phyloP scores from a whole-genome alignment of 1,140 invertebrate genomes.

The Oryctes rhinoceros region DNA sequence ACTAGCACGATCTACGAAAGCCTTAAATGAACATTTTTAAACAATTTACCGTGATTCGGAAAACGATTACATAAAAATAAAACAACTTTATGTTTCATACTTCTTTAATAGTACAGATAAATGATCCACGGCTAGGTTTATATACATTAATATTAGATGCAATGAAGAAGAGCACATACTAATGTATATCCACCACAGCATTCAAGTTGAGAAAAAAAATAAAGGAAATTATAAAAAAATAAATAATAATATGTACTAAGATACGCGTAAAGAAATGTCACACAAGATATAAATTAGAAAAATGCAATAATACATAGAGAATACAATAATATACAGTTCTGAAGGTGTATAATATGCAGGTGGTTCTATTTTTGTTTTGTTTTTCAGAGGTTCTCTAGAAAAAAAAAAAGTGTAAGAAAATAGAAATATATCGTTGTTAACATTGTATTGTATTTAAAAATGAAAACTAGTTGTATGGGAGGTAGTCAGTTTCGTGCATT shows the following conservation, averaged over 20 bases:
- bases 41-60: no score
- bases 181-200: background rate
- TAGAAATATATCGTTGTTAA: background rate
- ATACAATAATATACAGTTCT: background rate
- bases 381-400: background rate
- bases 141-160: background rate
- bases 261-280: background rate
- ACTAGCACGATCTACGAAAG: no score
- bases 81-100: background rate
- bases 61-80: background rate
- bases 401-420: background rate
- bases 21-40: no score
- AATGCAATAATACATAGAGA: background rate
- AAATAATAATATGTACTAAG: constrained; percentile 11
- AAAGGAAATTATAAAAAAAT: background rate
- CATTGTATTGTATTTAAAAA: background rate
- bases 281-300: background rate
- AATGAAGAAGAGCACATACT: background rate
- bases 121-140: background rate
- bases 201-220: background rate
- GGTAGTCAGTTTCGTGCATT: constrained; percentile 22
- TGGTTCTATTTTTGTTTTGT: no score
- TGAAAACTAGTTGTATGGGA: constrained; percentile 1
- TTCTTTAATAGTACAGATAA: constrained; percentile 19
- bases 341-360: background rate